These are phyloP conservation scores for Drosophila nasuta DNA, from an alignment of 1,140 invertebrate species.

Conservation along the genomic window DNA sequence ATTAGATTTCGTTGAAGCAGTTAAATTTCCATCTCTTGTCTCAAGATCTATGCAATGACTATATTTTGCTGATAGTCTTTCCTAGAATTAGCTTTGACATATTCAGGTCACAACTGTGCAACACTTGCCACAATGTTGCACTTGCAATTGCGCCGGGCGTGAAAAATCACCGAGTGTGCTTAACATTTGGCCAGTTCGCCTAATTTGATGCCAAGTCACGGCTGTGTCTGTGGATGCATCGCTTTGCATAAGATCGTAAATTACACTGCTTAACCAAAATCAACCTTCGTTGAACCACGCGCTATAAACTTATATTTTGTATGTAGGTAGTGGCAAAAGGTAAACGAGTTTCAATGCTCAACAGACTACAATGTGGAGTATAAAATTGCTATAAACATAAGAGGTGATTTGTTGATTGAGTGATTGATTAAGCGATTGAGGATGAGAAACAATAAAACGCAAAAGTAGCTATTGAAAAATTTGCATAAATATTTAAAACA, in stretches of 20 bases:
- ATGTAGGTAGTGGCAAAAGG: background rate
- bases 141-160: background rate
- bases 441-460: background rate
- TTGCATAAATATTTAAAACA: no score
- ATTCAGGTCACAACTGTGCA: constrained; percentile 9
- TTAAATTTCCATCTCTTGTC: no score
- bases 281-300: background rate
- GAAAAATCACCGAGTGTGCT: constrained; percentile 20
- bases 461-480: background rate
- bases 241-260: constrained; percentile 69
- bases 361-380: background rate
- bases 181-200: constrained; percentile 36
- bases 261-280: constrained; percentile 47
- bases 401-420: background rate
- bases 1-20: no score
- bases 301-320: background rate
- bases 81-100: background rate
- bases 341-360: constrained; percentile 1
- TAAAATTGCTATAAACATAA: background rate
- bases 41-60: no score
- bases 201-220: constrained; percentile 59
- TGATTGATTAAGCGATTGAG: constrained; percentile 2
- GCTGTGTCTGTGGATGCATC: constrained; percentile 8
- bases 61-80: background rate
- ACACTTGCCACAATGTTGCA: constrained; percentile 4